phyloP scores from a whole-genome alignment of 2,113 vertebrate species.

The Syngnathus scovelli region DNA sequence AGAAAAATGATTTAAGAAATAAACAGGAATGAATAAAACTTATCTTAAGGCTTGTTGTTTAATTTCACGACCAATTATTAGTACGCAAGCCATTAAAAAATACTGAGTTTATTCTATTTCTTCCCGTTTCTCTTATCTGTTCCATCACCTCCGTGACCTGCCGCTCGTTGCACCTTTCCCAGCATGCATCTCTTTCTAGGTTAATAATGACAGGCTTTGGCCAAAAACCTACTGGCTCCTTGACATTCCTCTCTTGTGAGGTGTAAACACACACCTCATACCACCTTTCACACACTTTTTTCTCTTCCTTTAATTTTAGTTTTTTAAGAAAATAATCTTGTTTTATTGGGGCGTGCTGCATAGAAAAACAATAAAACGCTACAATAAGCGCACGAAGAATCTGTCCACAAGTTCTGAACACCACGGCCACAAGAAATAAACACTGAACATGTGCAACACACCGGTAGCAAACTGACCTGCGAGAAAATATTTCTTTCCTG shows the following conservation, averaged over 20 bases:
- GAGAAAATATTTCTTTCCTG: background rate
- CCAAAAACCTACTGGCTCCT: constrained; percentile 51
- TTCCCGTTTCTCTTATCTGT: background rate
- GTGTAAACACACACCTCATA: constrained; percentile 57
- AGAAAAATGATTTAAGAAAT: background rate
- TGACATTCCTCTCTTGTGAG: constrained; percentile 64
- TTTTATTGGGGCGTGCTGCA: background rate
- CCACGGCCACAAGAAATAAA: background rate
- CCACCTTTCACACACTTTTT: background rate
- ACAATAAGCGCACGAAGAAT: background rate
- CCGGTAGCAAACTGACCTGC: background rate
- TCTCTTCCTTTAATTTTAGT: background rate
- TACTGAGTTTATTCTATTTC: background rate
- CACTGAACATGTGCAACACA: background rate
- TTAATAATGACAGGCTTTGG: constrained; percentile 67
- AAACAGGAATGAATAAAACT: too few relatives aligned
- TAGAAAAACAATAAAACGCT: background rate
- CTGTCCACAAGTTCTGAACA: background rate
- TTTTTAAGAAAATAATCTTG: background rate
- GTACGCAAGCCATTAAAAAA: too few relatives aligned
- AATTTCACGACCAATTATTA: background rate
- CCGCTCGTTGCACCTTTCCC: constrained; percentile 14
- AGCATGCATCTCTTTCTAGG: constrained; percentile 30
- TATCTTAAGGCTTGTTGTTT: too few relatives aligned
- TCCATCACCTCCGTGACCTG: constrained; percentile 12